Evolutionary conservation across 2,888 invertebrate genomes (phyloP), one percentile per base, ranked within the genome.

Genomic region (Ceraclea dissimilis): DNA sequence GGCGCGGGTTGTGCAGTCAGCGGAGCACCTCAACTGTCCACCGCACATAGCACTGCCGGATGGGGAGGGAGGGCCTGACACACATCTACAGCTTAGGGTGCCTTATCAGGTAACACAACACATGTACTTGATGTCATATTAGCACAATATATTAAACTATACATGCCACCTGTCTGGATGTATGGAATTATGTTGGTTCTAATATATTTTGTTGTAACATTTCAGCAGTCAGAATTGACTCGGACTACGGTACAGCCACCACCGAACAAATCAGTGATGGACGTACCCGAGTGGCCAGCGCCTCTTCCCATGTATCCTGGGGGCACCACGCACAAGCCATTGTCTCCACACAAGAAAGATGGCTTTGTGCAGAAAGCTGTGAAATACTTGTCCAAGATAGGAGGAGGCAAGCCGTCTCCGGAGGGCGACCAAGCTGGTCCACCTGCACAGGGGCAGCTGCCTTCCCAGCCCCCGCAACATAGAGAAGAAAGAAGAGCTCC

Each of bases 211-310:
- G 2, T 39, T 46, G 17, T 60, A n/a, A 52, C 20, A 13, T 73
- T 74, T 26, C 73, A 82, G 82, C 82, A 82, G 79, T 81, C 82
- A 72, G 82, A 83, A 75, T 79, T 83, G 75, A 82, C 81, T 69
- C 79, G 82, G 70, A 80, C 81, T 71, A 81, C 81, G 67, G 80
- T 82, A 63, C 81, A 81, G 71, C 80, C 82, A 66, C 82, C 82
- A 66, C 82, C 82, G 68, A 83, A 83, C 74, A 82, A 82, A 72
- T 80, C 82, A 71, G 81, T 82, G 70, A 79, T 80, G 75, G 82
- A 83, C 76, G 81, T 82, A 71, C 82, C 82, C 66, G 80, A 80
- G 69, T 77, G 76, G 76, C 75, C 76, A 66, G 51, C 66, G 48
- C 53, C 48, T 34, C 44, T 16, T 16, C 26, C 49, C 20, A 33